Base-by-base conservation (phyloP, 2,888 invertebrate genomes). In the Plagodis dolabraria region DNA sequence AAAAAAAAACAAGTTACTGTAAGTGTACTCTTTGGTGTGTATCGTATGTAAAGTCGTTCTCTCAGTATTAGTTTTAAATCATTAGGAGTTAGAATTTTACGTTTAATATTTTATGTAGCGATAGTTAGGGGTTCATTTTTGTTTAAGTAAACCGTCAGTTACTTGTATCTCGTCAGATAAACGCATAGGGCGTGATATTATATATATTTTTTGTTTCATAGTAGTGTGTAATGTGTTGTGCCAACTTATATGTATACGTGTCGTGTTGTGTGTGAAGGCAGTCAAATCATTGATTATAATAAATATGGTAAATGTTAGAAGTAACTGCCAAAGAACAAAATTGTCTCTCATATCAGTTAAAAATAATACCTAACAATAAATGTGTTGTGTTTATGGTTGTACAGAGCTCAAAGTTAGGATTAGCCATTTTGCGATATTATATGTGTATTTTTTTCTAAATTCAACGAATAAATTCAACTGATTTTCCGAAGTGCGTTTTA, bases 41-140 rank as follows among this genome's bases (percentile, higher is more conserved):
- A 12, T 11, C 10, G 10, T 40, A 12, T 82, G 85, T 87, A 79
- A 78, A 82, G 85, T 85, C 72, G 77, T 78, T 86, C 79, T 86
- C 46, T 80, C 87, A 90, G 89, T 89, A 89, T 90, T 91, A 87
- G 87, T 85, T 86, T 85, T 85, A 87, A 89, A 87, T 87, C 81
- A 79, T 73, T 89, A 89, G 89, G 79, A 80, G 85, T 86, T 88
- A 86, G 82, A 54, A 83, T 75, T 85, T 90, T 89, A 87, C 89
- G 85, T 87, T 89, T 90, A 88, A 87, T 81, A 89, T 80, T 88
- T 87, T 89, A 89, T 80, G 73, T 87, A 81, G 80, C 70, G 71
- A 80, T 80, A 82, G 74, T 74, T 70, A 86, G 87, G 85, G 67
- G 74, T 80, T 82, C 55, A 57, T 38, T 77, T 85, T 85, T 79